Evolutionary conservation across 2,113 vertebrate genomes (phyloP), one percentile per base, ranked within the genome.

Genomic region (Xiphophorus maculatus): DNA sequence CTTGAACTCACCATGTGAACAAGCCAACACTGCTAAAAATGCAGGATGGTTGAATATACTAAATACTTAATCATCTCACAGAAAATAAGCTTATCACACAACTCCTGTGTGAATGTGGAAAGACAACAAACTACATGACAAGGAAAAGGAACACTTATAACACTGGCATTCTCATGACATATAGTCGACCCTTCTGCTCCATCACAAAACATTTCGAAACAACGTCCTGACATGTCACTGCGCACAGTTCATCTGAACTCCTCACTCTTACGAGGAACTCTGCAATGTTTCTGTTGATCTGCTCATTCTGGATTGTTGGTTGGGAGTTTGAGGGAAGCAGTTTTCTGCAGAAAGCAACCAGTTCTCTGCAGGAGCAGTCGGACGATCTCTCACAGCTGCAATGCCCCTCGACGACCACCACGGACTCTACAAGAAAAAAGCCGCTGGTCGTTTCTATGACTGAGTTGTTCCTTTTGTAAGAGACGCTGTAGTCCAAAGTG

Each of bases 401-500:
- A 40, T 25, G 35, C 3, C 44, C 62, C 0, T 30, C 28, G 12
- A 48, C 6, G 22, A 48, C 17, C 0, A 73, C 76, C 28, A 63
- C 42, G 4, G 76, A 73, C 64, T 79, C 1, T 25, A 79, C 30
- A 4, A 67, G 3, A 0, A 37, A 54, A 29, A 79, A 63, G 54
- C 69, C 58, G 0, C 54, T 51, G 54, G 8, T 67, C 0, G 40
- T 73, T 0, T 79, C 77, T 37, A 73, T 25, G 0, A 72, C 0
- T 0, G 77, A 73, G 65, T 63, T 63, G 0, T 73, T 79, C 27
- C 70, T 37, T 67, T 51, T 51, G 8, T n/a, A 35, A 17, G 69
- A 4, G 0, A 0, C 12, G 5, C 63, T 72, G 0, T 61, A 27
- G 13, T 48, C 37, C 4, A n/a, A 28, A 33, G 69, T 51, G 13